A percentile compares a stretch with the other conserved stretches of the same genome.
Evolutionary conservation across 23 tunicate genomes (phyloP).

Genomic region (Pegea sp.): DNA sequence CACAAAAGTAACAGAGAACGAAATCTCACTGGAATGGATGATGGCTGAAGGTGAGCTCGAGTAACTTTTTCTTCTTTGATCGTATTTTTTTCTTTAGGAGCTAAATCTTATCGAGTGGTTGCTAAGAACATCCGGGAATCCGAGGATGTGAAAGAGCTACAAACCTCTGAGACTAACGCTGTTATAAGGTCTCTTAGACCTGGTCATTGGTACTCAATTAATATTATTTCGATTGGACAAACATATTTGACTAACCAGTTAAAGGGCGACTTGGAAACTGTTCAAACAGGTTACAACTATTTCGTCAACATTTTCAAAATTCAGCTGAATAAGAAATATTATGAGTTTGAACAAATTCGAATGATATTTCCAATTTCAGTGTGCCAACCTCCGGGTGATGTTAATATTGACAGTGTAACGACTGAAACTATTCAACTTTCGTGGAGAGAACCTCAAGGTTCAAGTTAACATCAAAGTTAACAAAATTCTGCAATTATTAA

Average conservation of each 20-base stretch:
- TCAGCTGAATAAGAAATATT: background rate
- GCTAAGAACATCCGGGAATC: background rate
- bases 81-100: background rate
- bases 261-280: background rate
- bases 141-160: background rate
- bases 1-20: too few species aligned
- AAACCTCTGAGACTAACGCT: background rate
- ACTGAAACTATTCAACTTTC: background rate
- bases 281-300: background rate
- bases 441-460: background rate
- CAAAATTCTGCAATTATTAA: background rate
- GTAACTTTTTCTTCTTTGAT: too few species aligned
- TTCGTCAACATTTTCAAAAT: background rate
- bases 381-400: background rate
- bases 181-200: background rate
- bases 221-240: background rate
- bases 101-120: background rate
- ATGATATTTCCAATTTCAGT: background rate
- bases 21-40: too few species aligned
- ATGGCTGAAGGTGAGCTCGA: too few species aligned
- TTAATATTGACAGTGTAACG: background rate
- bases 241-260: background rate
- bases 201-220: background rate
- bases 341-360: background rate
- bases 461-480: too few species aligned